A percentile compares a stretch with the other conserved stretches of the same genome.
Conservation (phyloP, 2,797 vertebrate species). For the Spheniscus humboldti region DNA sequence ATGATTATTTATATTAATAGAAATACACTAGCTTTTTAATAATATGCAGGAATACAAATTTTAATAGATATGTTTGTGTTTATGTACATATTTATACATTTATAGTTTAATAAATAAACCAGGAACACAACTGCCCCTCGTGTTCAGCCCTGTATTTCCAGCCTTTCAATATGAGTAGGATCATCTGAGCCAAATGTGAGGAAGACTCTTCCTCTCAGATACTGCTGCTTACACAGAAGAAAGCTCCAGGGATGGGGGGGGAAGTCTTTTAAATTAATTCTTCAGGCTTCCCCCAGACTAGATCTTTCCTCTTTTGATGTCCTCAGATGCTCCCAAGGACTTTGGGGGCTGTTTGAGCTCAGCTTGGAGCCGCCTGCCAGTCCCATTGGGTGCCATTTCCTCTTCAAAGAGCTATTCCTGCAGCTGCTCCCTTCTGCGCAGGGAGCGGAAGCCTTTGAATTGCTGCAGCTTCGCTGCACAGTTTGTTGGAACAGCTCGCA, state of each 20-base stretch:
- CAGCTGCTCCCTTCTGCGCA: constrained; percentile 45
- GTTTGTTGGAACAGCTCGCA: constrained; percentile 23
- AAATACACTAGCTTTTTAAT: neutral
- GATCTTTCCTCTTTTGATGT: constrained; percentile 48
- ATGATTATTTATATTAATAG: neutral
- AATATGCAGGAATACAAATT: neutral
- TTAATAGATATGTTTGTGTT: neutral
- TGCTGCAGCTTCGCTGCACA: constrained; percentile 7
- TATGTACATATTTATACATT: neutral
- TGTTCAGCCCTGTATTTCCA: neutral
- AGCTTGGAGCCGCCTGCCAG: neutral
- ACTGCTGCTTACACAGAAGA: constrained; percentile 42
- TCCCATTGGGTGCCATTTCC: constrained; percentile 62
- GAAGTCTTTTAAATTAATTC: constrained; percentile 3
- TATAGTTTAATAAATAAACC: neutral
- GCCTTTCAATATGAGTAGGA: neutral
- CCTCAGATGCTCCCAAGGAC: constrained; percentile 58
- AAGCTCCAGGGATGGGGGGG: neutral
- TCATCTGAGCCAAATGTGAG: neutral
- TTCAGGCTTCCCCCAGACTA: constrained; percentile 23
- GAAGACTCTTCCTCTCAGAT: neutral
- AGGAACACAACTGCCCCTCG: fast-evolving
- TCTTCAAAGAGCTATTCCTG: constrained; percentile 71
- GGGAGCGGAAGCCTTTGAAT: constrained; percentile 66
- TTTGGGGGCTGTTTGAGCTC: constrained; percentile 42